Percentiles rank a stretch among this genome's conserved stretches.
These are phyloP conservation scores for Dunckerocampus dactyliophorus DNA, from an alignment of 2,113 vertebrate genomes.

Conservation along the genomic window DNA sequence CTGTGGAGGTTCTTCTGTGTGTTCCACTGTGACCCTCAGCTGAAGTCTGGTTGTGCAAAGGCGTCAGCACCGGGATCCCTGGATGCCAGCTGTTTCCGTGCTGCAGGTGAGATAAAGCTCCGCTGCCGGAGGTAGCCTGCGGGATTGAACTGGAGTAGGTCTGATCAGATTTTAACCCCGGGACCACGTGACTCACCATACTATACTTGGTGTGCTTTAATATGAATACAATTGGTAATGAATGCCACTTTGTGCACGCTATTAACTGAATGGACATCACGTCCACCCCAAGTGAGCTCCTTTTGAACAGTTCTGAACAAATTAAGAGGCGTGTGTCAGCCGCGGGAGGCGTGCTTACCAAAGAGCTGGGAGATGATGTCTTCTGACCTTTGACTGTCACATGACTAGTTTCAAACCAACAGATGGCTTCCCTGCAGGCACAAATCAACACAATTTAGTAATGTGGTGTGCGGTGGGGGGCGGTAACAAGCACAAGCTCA, in stretches of 20 bases:
- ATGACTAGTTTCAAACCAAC: slow-evolving; percentile 54
- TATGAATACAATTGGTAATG: too few species aligned
- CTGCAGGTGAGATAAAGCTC: slow-evolving; percentile 38
- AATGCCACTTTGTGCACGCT: too few species aligned
- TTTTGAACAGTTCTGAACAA: too few species aligned
- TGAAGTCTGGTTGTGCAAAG: slow-evolving; percentile 35
- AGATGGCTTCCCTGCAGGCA: slow-evolving; percentile 64
- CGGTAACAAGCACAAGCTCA: slow-evolving; percentile 55
- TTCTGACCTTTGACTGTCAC: slow-evolving; percentile 53
- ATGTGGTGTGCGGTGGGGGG: not conserved
- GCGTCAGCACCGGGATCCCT: slow-evolving; percentile 23
- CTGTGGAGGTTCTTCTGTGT: slow-evolving; percentile 36
- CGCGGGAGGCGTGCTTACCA: slow-evolving; percentile 62
- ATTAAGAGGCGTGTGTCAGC: too few species aligned
- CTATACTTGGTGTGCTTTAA: too few species aligned
- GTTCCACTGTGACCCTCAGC: slow-evolving; percentile 25
- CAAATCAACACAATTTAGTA: not conserved
- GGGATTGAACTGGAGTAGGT: not conserved
- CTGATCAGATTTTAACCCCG: too few species aligned
- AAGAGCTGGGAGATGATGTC: slow-evolving; percentile 55
- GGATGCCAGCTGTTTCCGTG: slow-evolving; percentile 40
- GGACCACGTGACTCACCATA: too few species aligned
- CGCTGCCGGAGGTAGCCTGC: slow-evolving; percentile 42
- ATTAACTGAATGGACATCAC: too few species aligned
- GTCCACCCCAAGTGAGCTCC: too few species aligned